phyloP scores from a whole-genome alignment of 2,113 vertebrate genomes.

The Pygoscelis antarcticus region DNA sequence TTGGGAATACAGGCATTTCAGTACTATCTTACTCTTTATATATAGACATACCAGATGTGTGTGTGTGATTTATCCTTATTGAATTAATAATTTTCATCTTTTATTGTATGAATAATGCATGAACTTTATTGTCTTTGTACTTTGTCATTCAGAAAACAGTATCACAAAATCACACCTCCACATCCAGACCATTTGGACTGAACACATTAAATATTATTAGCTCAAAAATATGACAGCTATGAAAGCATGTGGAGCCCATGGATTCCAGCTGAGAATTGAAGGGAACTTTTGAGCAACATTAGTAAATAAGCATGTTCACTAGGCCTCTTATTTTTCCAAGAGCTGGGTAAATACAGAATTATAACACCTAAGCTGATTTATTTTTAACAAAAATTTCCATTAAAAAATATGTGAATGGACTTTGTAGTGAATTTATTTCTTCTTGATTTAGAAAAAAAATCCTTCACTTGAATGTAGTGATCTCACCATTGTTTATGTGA shows the following conservation, averaged over 20 bases:
- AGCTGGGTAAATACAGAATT: not conserved
- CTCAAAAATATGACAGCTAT: not conserved
- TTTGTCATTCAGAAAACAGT: conserved; percentile 19
- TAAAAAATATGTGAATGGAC: not conserved
- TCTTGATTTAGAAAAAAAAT: not conserved
- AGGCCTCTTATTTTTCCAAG: not conserved
- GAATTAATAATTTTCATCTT: not conserved
- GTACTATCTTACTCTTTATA: not conserved
- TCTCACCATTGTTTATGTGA: not conserved
- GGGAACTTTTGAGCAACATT: not conserved
- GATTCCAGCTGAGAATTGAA: not conserved
- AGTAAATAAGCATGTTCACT: not conserved
- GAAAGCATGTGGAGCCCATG: not conserved
- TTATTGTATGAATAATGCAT: conserved; percentile 14
- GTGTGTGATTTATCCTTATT: not conserved
- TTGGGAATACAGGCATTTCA: not conserved
- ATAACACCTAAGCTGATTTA: not conserved
- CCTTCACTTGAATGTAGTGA: not conserved
- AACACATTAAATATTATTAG: not conserved
- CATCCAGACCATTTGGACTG: not conserved
- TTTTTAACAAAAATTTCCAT: not conserved
- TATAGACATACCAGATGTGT: not conserved
- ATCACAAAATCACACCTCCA: not conserved
- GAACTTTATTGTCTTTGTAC: not conserved
- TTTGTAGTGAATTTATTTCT: not conserved